Evolutionary conservation across 2,888 invertebrate genomes (phyloP).

Genomic region (Neria commutata): DNA sequence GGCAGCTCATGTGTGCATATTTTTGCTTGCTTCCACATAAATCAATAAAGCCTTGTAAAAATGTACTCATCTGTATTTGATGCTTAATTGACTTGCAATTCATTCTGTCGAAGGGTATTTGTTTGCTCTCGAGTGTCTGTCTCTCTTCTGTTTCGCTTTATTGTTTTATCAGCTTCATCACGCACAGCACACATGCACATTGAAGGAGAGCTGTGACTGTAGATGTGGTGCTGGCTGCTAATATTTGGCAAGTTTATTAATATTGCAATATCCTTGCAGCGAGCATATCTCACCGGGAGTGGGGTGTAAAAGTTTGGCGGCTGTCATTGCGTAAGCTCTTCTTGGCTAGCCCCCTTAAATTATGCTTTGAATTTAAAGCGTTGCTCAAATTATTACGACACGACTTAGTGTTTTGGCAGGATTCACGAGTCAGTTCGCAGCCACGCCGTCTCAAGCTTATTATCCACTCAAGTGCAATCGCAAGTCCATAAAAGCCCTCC

Average conservation of each 20-base stretch:
- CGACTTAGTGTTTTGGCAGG: neutral
- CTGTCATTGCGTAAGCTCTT: too few species aligned
- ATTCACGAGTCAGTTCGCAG: too few species aligned
- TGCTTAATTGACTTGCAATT: constrained; percentile 55
- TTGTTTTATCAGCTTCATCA: constrained; percentile 1
- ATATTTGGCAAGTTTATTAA: constrained; percentile 7
- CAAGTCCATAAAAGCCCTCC: neutral
- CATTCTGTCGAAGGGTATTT: constrained; percentile 15
- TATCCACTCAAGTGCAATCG: too few species aligned
- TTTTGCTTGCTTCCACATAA: constrained; percentile 8
- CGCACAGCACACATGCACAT: constrained; percentile 7
- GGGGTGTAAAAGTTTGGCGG: neutral
- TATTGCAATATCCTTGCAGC: constrained; percentile 6
- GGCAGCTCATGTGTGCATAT: neutral
- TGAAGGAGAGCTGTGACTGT: neutral
- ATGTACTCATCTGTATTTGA: constrained; percentile 45
- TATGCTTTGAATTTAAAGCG: too few species aligned
- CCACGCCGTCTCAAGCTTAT: too few species aligned
- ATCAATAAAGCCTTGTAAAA: constrained; percentile 38
- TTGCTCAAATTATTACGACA: neutral
- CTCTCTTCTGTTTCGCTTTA: neutral
- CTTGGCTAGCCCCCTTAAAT: too few species aligned
- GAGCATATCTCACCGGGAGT: neutral
- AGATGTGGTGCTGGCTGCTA: neutral
- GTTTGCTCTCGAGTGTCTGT: neutral